Evolutionary conservation across 2,113 vertebrate species (phyloP).

Genomic region (Chunga burmeisteri): DNA sequence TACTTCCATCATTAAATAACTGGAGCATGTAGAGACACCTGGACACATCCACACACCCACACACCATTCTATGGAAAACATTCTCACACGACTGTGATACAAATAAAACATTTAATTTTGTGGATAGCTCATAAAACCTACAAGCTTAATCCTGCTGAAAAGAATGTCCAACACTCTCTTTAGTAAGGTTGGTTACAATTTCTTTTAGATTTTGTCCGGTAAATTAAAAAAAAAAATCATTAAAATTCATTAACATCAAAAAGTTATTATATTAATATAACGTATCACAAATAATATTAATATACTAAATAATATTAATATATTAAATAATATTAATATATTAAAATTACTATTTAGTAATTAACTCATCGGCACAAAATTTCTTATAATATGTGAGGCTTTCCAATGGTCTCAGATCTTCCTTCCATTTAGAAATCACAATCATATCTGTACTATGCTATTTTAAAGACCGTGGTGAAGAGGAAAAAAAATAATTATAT

Average conservation of each 20-base stretch:
- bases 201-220: not conserved
- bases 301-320: no score
- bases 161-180: not conserved
- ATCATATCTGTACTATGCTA: slow-evolving; percentile 5
- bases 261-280: not conserved
- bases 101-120: not conserved
- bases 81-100: not conserved
- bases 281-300: no score
- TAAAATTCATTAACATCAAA: not conserved
- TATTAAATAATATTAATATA: not conserved
- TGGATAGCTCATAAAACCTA: not conserved
- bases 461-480: slow-evolving; percentile 32
- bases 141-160: not conserved
- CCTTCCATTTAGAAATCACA: slow-evolving; percentile 40
- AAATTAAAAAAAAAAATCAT: not conserved
- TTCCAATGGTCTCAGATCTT: not conserved
- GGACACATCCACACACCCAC: not conserved
- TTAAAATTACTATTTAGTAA: not conserved
- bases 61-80: not conserved
- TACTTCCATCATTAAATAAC: not conserved
- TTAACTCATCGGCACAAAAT: not conserved
- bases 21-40: not conserved
- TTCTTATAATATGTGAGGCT: not conserved
- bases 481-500: not conserved
- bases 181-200: not conserved